A percentile compares a stretch with the other conserved stretches of the same genome.
These are phyloP conservation scores for Alviniconcha marisindica DNA, from an alignment of 1,140 invertebrate species.

Conservation along the genomic window DNA sequence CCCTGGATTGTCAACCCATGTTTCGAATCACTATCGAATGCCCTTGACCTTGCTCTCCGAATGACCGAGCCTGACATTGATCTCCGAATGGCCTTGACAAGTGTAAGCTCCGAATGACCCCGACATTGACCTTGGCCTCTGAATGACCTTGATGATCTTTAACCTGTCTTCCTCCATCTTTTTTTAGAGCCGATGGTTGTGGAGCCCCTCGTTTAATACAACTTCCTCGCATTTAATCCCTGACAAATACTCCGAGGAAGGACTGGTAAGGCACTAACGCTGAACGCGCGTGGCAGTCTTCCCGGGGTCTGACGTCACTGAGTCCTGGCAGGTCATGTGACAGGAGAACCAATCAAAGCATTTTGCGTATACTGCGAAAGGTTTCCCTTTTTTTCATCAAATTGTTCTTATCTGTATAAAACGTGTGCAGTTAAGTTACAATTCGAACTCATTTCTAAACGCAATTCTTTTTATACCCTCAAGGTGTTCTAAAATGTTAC, in stretches of 20 bases:
- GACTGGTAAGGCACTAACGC: slow-evolving; percentile 71
- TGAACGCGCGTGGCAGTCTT: slow-evolving; percentile 45
- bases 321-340: slow-evolving; percentile 37
- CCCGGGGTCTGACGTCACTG: slow-evolving; percentile 36
- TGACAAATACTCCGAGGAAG: slow-evolving; percentile 72
- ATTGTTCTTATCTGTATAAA: no score
- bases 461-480: no score
- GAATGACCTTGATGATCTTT: slow-evolving; percentile 18
- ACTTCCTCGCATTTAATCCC: slow-evolving; percentile 71
- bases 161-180: slow-evolving; percentile 49
- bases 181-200: slow-evolving; percentile 73
- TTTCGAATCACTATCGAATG: no score
- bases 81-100: no score
- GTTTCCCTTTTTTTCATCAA: no score
- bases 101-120: neutral
- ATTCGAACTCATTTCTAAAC: no score
- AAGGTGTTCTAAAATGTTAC: no score
- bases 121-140: slow-evolving; percentile 28
- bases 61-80: no score
- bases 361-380: neutral
- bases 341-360: neutral
- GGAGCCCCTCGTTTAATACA: slow-evolving; percentile 69
- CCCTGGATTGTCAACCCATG: no score
- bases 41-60: no score
- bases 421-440: no score